Evolutionary conservation across 2,888 invertebrate genomes (phyloP), one percentile per base, ranked within the genome.

Genomic region (Galerucella pusilla): DNA sequence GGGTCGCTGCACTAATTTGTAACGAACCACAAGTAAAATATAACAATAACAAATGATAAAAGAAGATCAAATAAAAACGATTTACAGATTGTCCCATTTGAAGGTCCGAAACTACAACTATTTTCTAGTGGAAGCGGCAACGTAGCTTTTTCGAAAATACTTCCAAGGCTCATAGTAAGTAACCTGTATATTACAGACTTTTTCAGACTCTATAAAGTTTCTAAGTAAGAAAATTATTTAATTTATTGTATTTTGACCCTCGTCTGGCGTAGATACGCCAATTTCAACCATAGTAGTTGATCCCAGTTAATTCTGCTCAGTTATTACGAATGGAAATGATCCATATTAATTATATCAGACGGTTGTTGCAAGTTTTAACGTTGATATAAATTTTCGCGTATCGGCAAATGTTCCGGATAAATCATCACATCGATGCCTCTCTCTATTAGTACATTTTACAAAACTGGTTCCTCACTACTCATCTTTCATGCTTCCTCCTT

Each of bases 391-490:
- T 77, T 28, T 65, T 65, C 64, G 64, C 64, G 64, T 45, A 65
- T 16, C 67, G 77, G 77, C 78, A 78, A 78, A 78, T 78, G 74
- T 76, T 70, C 54, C 54, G 70, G 63, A 75, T 78, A 76, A 75
- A 77, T 78, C 78, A 75, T 73, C 64, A 46, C 46, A 65, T 65
- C 64, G 61, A 14, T 65, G 57, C 72, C 28, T 60, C 66, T 65
- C 57, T 57, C 60, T 67, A 72, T 72, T 66, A 72, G 25, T 28
- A 60, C 20, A 65, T 65, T 45, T 65, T 46, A 65, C 60, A 60
- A 72, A 66, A 72, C 72, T 66, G 72, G 72, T 72, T 72, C 72
- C 46, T 28, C 25, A 25, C 28, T 63, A 35, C 4, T 35, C 35
- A 35, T 35, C 35, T 35, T 7, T 14, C n/a, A 52, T 65, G 46